A percentile compares a stretch with the other conserved stretches of the same genome.
phyloP scores from a whole-genome alignment of 2,888 invertebrate species.

The Camptogramma bilineatum region DNA sequence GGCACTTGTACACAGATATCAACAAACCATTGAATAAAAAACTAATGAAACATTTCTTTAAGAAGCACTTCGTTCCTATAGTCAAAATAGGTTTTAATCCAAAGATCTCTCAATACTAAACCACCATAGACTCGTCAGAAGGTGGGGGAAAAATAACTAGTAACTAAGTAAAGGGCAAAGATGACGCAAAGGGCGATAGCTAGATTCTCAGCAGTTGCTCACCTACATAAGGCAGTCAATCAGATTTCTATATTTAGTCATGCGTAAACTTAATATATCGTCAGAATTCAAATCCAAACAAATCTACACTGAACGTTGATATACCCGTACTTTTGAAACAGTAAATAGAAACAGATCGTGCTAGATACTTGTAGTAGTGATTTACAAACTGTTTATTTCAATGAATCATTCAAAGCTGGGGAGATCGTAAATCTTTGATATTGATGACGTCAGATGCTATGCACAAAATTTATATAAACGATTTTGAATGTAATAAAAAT shows the following conservation, averaged over 20 bases:
- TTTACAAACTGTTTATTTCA: background rate
- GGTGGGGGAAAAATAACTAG: background rate
- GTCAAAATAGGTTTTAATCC: no score
- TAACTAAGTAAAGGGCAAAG: slow-evolving; percentile 2
- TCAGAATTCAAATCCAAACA: slow-evolving; percentile 1
- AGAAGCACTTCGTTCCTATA: no score
- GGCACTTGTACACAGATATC: no score
- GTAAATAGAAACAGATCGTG: background rate
- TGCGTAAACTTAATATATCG: slow-evolving; percentile 17
- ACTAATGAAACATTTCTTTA: no score
- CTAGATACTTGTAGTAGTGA: background rate
- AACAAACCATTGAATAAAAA: no score
- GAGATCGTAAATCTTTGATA: background rate
- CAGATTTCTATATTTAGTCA: slow-evolving; percentile 26
- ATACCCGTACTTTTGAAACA: no score
- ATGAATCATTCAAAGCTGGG: background rate
- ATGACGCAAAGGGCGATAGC: slow-evolving; percentile 9
- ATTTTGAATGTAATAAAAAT: background rate
- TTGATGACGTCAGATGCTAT: background rate
- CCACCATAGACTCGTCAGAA: no score
- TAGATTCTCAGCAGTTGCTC: slow-evolving; percentile 10
- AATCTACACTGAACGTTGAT: background rate
- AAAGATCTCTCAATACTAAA: no score
- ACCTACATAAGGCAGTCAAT: slow-evolving; percentile 22
- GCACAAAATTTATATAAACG: background rate